These are phyloP conservation scores for Plebejus anna DNA, from an alignment of 2,888 invertebrate genomes.

Conservation along the genomic window DNA sequence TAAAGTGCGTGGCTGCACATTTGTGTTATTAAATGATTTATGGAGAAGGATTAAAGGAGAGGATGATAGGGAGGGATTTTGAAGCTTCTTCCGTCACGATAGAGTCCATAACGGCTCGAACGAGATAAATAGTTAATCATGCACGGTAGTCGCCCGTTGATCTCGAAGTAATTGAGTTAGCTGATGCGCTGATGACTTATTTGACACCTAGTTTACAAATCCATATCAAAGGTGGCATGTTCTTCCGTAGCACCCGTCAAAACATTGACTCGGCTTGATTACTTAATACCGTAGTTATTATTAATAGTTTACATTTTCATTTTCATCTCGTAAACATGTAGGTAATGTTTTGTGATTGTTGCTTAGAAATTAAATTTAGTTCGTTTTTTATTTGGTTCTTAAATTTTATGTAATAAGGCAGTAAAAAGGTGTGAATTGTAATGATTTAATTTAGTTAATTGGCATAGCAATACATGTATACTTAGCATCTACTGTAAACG, in stretches of 20 bases:
- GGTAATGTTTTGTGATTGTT: background rate
- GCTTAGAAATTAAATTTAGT: background rate
- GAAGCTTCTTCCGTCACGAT: conserved; percentile 47
- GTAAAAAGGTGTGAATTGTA: no score
- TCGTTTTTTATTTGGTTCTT: background rate
- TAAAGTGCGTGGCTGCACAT: conserved; percentile 77
- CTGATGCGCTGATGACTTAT: conserved; percentile 78
- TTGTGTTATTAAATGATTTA: conserved; percentile 80
- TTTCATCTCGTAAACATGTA: background rate
- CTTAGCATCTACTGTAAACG: no score
- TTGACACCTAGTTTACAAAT: conserved; percentile 69
- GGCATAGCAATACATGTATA: no score
- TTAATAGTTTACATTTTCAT: conserved; percentile 19
- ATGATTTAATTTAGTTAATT: no score
- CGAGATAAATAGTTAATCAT: conserved; percentile 58
- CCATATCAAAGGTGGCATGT: conserved; percentile 43
- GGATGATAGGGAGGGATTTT: conserved; percentile 51
- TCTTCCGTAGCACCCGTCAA: conserved; percentile 42
- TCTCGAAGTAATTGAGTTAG: conserved; percentile 77
- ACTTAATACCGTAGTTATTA: conserved; percentile 30
- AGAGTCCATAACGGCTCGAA: conserved; percentile 51
- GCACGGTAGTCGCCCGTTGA: conserved; percentile 76
- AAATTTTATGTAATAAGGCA: no score
- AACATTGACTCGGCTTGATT: conserved; percentile 39
- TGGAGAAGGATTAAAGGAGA: conserved; percentile 69